These are phyloP conservation scores for Contarinia nasturtii DNA, from an alignment of 1,140 invertebrate species.

Conservation along the genomic window DNA sequence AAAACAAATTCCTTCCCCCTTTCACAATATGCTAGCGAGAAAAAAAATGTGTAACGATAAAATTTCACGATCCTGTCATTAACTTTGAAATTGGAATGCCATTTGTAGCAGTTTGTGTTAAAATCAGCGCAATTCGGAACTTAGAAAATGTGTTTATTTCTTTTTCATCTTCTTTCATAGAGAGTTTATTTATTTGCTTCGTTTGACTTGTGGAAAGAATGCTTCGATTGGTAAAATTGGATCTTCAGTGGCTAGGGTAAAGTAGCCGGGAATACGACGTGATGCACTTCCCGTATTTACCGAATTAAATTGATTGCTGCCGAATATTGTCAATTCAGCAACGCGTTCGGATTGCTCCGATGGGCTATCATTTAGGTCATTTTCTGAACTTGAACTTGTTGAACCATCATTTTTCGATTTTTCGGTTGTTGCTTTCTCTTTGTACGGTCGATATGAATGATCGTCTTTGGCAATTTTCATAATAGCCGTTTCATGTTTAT, in stretches of 20 bases:
- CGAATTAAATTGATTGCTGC: slow-evolving; percentile 32
- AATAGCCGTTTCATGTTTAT: slow-evolving; percentile 24
- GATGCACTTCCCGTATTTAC: slow-evolving; percentile 20
- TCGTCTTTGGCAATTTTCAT: slow-evolving; percentile 30
- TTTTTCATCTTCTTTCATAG: too few species aligned
- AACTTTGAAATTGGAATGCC: too few species aligned
- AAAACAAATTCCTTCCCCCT: too few species aligned
- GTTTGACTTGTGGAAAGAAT: slow-evolving; percentile 37
- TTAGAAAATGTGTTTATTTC: too few species aligned
- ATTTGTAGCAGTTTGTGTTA: too few species aligned
- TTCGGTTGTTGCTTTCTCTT: slow-evolving; percentile 16
- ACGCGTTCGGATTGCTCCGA: slow-evolving; percentile 33
- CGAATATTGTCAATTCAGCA: slow-evolving; percentile 33
- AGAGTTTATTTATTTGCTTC: background rate
- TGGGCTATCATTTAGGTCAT: slow-evolving; percentile 6
- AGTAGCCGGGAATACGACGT: slow-evolving; percentile 34
- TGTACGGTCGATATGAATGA: slow-evolving; percentile 4
- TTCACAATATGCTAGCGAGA: too few species aligned
- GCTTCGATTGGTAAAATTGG: slow-evolving; percentile 39
- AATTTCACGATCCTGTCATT: too few species aligned
- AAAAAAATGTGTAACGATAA: too few species aligned
- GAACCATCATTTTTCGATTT: slow-evolving; percentile 15
- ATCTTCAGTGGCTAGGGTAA: slow-evolving; percentile 39
- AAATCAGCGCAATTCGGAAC: too few species aligned
- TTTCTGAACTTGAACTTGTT: background rate